phyloP scores from a whole-genome alignment of 2,888 invertebrate genomes.

The Mythimna loreyi region DNA sequence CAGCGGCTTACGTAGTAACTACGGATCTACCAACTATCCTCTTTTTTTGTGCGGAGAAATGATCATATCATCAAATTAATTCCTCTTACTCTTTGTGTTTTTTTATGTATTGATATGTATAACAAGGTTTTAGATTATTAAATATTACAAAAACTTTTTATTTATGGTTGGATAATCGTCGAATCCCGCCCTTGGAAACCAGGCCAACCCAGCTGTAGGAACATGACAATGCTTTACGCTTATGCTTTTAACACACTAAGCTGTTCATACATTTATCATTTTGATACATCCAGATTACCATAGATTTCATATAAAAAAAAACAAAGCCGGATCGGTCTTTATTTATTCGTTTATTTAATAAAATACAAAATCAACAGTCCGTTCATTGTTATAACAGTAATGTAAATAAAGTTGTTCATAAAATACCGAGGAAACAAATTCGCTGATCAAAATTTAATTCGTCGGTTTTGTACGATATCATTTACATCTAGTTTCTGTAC shows the following conservation, averaged over 20 bases:
- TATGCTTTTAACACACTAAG: background rate
- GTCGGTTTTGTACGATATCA: conserved; percentile 28
- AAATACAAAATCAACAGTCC: conserved; percentile 20
- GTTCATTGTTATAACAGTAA: conserved; percentile 18
- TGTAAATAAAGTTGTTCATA: conserved; percentile 29
- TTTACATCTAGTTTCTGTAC: conserved; percentile 25
- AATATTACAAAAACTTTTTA: no score
- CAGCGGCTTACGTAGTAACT: no score
- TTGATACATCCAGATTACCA: conserved; percentile 27
- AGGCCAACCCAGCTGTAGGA: no score
- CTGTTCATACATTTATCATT: conserved; percentile 16
- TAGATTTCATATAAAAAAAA: conserved; percentile 28
- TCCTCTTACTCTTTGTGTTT: no score
- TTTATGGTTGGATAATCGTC: no score
- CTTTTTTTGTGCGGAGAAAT: no score
- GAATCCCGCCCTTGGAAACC: no score
- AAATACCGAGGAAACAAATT: conserved; percentile 39
- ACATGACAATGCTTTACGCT: no score
- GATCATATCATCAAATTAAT: no score
- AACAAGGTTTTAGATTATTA: no score
- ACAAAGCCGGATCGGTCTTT: conserved; percentile 11
- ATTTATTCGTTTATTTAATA: conserved; percentile 36
- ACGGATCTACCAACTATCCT: no score
- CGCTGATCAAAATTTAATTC: conserved; percentile 35
- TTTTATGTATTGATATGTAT: no score